Percentiles rank a stretch among this genome's conserved stretches.
Conservation (phyloP, 2,888 invertebrate genomes). For the Caenorhabditis sp. region DNA sequence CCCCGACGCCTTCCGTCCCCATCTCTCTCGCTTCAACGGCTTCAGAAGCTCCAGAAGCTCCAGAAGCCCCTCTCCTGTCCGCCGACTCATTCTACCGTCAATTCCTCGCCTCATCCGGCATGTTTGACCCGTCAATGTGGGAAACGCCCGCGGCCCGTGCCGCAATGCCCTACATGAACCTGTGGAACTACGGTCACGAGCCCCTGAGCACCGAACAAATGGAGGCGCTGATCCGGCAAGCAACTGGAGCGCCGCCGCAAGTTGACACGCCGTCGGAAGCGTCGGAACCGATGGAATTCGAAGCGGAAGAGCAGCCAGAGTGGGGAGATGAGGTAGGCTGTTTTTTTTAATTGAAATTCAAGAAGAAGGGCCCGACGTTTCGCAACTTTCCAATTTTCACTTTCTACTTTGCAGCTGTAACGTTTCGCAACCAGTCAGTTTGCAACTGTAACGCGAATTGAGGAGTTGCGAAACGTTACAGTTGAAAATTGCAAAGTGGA, state of each 20-base stretch:
- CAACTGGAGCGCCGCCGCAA: background rate
- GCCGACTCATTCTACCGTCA: conserved; percentile 37
- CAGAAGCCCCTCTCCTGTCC: no score
- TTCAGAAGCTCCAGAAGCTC: no score
- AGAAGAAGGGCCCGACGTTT: no score
- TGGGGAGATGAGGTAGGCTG: conserved; percentile 55
- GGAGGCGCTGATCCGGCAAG: conserved; percentile 45
- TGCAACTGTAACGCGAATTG: no score
- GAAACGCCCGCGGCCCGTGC: conserved; percentile 54
- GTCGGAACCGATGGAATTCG: background rate
- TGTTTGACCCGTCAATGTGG: conserved; percentile 38
- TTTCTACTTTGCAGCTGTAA: no score
- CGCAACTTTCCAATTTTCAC: no score
- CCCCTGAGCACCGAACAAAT: conserved; percentile 52
- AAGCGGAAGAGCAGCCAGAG: conserved; percentile 36
- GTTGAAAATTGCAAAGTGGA: no score
- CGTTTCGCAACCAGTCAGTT: no score
- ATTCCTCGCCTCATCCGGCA: conserved; percentile 24
- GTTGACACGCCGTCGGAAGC: conserved; percentile 27
- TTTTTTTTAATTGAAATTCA: background rate
- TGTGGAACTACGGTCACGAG: conserved; percentile 56
- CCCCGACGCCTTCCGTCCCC: no score
- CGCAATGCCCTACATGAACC: conserved; percentile 59
- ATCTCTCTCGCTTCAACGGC: no score
- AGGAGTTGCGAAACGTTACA: no score